Conservation (phyloP, 2,113 vertebrate genomes). For the Amphiprion ocellaris region DNA sequence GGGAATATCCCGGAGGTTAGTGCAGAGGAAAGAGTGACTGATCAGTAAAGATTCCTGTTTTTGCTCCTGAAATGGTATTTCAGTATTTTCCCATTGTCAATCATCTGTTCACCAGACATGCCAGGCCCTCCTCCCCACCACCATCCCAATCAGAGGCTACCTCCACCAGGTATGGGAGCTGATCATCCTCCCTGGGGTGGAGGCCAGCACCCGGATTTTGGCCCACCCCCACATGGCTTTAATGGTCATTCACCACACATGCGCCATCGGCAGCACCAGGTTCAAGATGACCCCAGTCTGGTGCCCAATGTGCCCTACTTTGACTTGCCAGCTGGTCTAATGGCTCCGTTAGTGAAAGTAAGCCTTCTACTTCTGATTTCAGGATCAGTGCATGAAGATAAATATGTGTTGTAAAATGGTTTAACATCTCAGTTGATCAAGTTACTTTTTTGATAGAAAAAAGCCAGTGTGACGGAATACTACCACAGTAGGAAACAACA, state of each 20-base stretch:
- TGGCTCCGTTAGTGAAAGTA: slow-evolving; percentile 97
- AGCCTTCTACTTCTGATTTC: slow-evolving; percentile 11
- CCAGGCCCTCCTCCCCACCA: slow-evolving; percentile 96
- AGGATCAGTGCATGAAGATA: background rate
- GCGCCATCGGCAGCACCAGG: slow-evolving; percentile 90
- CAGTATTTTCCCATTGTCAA: background rate
- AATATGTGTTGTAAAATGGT: too few species aligned
- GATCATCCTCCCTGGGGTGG: slow-evolving; percentile 96
- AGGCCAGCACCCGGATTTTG: slow-evolving; percentile 93
- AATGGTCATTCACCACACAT: slow-evolving; percentile 97
- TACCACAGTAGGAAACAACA: too few species aligned
- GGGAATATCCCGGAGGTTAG: slow-evolving; percentile 93
- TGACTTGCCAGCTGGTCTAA: slow-evolving; percentile 96
- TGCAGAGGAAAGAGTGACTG: background rate
- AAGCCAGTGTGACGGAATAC: too few species aligned
- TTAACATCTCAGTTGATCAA: too few species aligned
- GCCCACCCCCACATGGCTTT: slow-evolving; percentile 94
- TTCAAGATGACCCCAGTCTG: slow-evolving; percentile 94
- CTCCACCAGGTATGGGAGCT: slow-evolving; percentile 90
- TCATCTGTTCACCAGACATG: slow-evolving; percentile 84
- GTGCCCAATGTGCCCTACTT: slow-evolving; percentile 99
- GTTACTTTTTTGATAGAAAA: too few species aligned
- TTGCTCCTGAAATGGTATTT: background rate
- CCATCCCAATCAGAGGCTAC: slow-evolving; percentile 93
- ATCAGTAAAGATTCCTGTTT: background rate